Conservation (phyloP, 2,888 invertebrate genomes). For the Carcina quercana region DNA sequence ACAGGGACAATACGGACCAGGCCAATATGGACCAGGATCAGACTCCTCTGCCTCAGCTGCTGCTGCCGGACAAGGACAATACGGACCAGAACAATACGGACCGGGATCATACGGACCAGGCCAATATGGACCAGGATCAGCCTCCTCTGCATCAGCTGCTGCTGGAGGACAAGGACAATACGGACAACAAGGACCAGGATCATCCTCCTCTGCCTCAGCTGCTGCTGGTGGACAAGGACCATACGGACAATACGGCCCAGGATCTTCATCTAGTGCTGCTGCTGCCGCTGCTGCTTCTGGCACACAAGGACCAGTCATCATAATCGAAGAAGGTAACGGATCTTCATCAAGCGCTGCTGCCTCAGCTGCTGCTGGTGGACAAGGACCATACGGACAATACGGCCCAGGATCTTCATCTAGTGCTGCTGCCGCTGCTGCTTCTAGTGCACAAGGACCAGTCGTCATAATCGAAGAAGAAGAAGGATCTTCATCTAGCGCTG, state of each 20-base stretch:
- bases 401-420: conserved; percentile 2
- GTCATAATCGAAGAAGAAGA: conserved; percentile 13
- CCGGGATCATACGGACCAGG: conserved; percentile 2
- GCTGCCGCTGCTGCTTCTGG: background rate
- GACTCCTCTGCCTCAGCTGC: conserved; percentile 1
- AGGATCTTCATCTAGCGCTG: conserved; percentile 8
- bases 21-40: background rate
- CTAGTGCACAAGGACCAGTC: conserved; percentile 9
- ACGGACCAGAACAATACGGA: too few relatives aligned
- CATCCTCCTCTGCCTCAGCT: background rate
- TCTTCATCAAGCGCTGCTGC: conserved; percentile 1
- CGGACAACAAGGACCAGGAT: background rate
- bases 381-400: conserved; percentile 1
- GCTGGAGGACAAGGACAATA: background rate
- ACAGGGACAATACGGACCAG: too few relatives aligned
- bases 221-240: background rate
- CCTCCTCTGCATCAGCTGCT: conserved; percentile 1
- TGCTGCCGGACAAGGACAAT: background rate
- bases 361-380: conserved; percentile 4
- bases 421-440: conserved; percentile 10
- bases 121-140: background rate
- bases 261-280: conserved; percentile 1
- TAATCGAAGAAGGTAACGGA: background rate
- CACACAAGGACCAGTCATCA: background rate
- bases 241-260: background rate